Base-by-base conservation (phyloP, 2,888 invertebrate species). In the Orthonychiurus folsomi region DNA sequence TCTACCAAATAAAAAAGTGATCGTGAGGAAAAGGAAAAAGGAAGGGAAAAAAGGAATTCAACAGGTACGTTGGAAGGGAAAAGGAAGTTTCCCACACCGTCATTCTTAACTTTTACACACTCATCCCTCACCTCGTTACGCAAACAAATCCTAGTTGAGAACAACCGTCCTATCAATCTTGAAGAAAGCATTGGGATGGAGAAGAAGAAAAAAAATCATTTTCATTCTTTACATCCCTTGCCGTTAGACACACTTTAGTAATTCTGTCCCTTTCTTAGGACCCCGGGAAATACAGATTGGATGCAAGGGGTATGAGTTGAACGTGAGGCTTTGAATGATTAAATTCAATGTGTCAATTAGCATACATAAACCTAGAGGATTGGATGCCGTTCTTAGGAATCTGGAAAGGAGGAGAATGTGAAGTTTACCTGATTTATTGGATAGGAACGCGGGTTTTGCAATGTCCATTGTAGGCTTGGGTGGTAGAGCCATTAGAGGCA, bases 401-500 rank as follows among this genome's bases (percentile, higher is more conserved):
- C n/a, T n/a, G n/a, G n/a, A n/a, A n/a, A n/a, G n/a, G n/a, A n/a
- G n/a, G n/a, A n/a, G n/a, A n/a, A n/a, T n/a, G n/a, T n/a, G 5
- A 9, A 60, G 50, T 5, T n/a, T 67, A 67, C 67, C 67, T 67
- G 67, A 67, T 59, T 67, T 67, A 55, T 62, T 62, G 18, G 65
- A 60, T 52, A 63, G 47, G 26, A 61, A 60, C 37, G 66, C 57
- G 21, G 64, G 59, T 59, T 68, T 68, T 1, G 59, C 24, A n/a
- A 55, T 59, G 26, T 69, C 69, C 63, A 68, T 50, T 15, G 27
- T 53, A 21, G 67, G 64, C 58, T 69, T 69, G 9, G 67, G 62
- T 21, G 65, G 65, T 15, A 69, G 63, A n/a, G 70, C 66, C n/a
- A 71, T 62, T 1, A 71, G 60, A 18, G 71, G 70, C 59, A 71